A percentile compares a stretch with the other conserved stretches of the same genome.
Evolutionary conservation across 2,888 invertebrate species (phyloP).

Genomic region (Leistus spinibarbis): DNA sequence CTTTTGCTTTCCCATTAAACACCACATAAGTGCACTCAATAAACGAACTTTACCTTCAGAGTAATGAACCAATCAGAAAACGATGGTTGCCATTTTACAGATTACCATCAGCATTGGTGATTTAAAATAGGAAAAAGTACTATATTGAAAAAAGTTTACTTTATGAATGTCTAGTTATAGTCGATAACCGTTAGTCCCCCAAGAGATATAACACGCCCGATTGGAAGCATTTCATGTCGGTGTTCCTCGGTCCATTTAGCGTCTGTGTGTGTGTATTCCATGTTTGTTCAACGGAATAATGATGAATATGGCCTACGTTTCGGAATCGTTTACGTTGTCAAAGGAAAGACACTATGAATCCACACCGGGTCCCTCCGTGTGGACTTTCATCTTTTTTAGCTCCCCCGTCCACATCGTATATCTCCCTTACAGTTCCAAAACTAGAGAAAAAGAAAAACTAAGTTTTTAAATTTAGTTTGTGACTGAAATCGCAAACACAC

Average conservation of each 20-base stretch:
- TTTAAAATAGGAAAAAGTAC: slow-evolving; percentile 2
- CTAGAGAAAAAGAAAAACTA: slow-evolving; percentile 46
- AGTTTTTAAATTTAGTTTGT: slow-evolving; percentile 55
- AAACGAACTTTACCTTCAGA: too few relatives aligned
- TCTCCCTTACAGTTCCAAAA: slow-evolving; percentile 34
- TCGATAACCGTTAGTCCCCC: not conserved
- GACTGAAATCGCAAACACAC: slow-evolving; percentile 40
- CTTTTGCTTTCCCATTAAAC: too few relatives aligned
- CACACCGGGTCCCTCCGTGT: slow-evolving; percentile 4
- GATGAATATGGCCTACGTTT: slow-evolving; percentile 34
- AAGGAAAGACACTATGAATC: slow-evolving; percentile 30
- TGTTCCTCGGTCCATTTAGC: slow-evolving; percentile 23
- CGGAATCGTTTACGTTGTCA: slow-evolving; percentile 44
- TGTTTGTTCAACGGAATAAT: slow-evolving; percentile 39
- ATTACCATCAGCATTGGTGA: too few relatives aligned
- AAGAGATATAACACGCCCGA: slow-evolving; percentile 5
- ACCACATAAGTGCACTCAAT: too few relatives aligned
- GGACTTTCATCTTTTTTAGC: slow-evolving; percentile 39
- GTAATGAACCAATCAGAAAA: too few relatives aligned
- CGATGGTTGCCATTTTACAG: too few relatives aligned
- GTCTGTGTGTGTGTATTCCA: slow-evolving; percentile 7
- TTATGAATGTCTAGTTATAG: not conserved
- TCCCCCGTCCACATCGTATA: not conserved
- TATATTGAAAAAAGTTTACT: not conserved
- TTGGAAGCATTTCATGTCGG: not conserved